A percentile compares a stretch with the other conserved stretches of the same genome.
phyloP scores from a whole-genome alignment of 2,797 vertebrate genomes.

The Pipistrellus pygmaeus region DNA sequence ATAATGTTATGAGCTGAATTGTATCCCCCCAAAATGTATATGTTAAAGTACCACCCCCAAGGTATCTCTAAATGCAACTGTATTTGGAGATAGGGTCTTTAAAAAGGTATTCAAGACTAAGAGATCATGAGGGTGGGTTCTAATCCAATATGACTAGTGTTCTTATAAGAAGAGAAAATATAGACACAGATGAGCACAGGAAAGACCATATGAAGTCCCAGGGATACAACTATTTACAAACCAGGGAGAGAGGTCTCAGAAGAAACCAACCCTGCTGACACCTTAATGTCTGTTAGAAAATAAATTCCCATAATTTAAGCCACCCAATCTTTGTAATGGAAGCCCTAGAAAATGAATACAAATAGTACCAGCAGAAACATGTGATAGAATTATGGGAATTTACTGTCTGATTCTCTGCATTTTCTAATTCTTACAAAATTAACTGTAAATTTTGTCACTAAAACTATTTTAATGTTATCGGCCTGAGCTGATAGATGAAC shows the following conservation, averaged over 20 bases:
- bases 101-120: not conserved
- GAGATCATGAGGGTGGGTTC: not conserved
- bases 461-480: not conserved
- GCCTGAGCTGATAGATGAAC: not conserved
- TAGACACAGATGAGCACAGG: not conserved
- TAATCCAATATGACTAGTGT: not conserved
- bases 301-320: not conserved
- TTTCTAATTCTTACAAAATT: conserved; percentile 11
- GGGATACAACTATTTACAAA: not conserved
- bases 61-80: not conserved
- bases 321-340: not conserved
- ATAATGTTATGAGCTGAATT: not conserved
- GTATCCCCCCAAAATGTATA: not conserved
- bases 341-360: not conserved
- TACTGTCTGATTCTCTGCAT: not conserved
- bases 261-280: not conserved
- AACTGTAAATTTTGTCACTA: not conserved
- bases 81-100: conserved; percentile 1
- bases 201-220: not conserved
- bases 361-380: not conserved
- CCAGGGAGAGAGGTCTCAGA: not conserved
- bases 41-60: not conserved
- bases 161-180: conserved; percentile 18
- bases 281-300: not conserved
- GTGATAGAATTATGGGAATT: not conserved